Conservation (phyloP, 2,113 vertebrate species). For the Dromiciops gliroides region DNA sequence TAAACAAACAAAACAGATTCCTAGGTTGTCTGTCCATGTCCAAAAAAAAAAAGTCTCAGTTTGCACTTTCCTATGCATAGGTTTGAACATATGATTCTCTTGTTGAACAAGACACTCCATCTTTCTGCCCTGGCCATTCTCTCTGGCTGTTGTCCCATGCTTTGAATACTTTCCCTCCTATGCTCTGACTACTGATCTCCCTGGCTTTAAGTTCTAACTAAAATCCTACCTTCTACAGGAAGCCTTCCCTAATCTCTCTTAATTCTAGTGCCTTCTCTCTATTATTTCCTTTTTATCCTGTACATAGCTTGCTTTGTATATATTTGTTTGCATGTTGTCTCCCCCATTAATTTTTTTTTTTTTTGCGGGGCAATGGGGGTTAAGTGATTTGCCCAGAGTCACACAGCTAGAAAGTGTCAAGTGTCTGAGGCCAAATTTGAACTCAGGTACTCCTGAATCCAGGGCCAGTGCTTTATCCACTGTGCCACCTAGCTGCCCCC, state of each 20-base stretch:
- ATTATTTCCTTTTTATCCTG: neutral
- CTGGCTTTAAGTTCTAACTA: neutral
- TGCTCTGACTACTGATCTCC: neutral
- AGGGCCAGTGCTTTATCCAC: no score
- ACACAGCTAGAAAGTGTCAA: no score
- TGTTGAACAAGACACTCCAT: neutral
- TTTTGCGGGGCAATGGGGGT: no score
- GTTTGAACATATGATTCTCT: neutral
- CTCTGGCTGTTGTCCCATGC: neutral
- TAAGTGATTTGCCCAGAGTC: no score
- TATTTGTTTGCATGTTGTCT: neutral
- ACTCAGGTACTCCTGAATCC: no score
- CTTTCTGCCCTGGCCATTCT: neutral
- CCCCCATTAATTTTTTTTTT: no score
- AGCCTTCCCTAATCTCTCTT: neutral
- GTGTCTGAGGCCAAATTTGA: no score
- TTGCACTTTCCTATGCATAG: neutral
- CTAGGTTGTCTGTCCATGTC: neutral
- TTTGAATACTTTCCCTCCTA: neutral
- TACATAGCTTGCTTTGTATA: neutral
- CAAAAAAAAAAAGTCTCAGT: neutral
- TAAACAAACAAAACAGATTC: neutral
- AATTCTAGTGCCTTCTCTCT: neutral
- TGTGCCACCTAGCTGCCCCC: no score
- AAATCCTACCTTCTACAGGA: neutral